phyloP scores from a whole-genome alignment of 2,797 vertebrate species.

The Aplochiton taeniatus region DNA sequence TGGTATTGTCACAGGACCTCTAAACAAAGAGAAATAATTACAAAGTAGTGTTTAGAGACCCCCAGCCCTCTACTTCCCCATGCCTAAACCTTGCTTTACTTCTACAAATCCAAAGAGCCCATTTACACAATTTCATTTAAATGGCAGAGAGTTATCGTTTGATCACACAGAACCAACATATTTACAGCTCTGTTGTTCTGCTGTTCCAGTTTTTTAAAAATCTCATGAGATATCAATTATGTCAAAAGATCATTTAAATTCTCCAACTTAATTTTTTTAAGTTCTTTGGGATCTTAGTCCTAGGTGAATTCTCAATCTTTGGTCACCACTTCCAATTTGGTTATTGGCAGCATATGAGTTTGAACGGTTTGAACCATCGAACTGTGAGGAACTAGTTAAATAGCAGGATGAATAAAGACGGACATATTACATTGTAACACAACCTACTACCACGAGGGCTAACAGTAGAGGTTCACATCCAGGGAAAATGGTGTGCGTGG shows the following conservation, averaged over 20 bases:
- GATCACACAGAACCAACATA: too few species aligned
- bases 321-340: not conserved
- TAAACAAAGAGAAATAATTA: constrained; percentile 69
- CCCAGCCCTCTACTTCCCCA: constrained; percentile 39
- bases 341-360: not conserved
- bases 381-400: constrained; percentile 31
- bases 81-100: constrained; percentile 17
- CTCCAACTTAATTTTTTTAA: not conserved
- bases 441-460: constrained; percentile 42
- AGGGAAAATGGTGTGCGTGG: too few species aligned
- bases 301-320: not conserved
- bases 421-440: constrained; percentile 44
- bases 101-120: too few species aligned
- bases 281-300: not conserved
- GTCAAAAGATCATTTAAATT: too few species aligned
- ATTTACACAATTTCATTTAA: too few species aligned
- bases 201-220: too few species aligned
- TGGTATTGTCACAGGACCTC: constrained; percentile 35
- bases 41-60: constrained; percentile 59
- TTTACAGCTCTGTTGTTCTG: too few species aligned
- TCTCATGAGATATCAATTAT: too few species aligned
- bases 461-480: too few species aligned
- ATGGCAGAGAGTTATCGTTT: too few species aligned
- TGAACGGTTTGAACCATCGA: too few species aligned
- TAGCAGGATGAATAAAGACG: constrained; percentile 12